A percentile compares a stretch with the other conserved stretches of the same genome.
Evolutionary conservation across 2,888 invertebrate genomes (phyloP).

Genomic region (Tinea pellionella): DNA sequence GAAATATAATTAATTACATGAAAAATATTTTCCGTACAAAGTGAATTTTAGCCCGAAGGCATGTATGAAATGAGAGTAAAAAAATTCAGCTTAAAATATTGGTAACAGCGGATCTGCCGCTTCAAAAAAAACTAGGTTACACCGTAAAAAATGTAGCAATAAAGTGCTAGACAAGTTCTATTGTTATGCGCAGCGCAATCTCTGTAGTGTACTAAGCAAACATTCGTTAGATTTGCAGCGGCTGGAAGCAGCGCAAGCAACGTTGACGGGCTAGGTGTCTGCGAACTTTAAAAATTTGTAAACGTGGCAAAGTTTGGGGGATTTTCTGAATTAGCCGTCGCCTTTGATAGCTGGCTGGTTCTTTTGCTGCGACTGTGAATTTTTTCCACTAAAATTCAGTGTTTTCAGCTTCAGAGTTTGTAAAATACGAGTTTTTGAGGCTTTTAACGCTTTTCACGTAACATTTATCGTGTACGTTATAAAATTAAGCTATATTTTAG

Average conservation of each 20-base stretch:
- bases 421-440: too few species aligned
- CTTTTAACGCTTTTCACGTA: too few species aligned
- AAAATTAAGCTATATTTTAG: too few species aligned
- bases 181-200: slow-evolving; percentile 7
- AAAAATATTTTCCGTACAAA: not conserved
- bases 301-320: not conserved
- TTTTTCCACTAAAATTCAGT: not conserved
- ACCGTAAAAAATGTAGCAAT: not conserved
- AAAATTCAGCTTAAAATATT: not conserved
- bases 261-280: not conserved
- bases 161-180: slow-evolving; percentile 5
- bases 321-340: not conserved
- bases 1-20: not conserved
- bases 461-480: too few species aligned
- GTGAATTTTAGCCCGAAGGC: not conserved
- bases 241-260: not conserved
- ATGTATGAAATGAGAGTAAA: not conserved
- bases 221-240: slow-evolving; percentile 11
- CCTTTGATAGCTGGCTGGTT: not conserved
- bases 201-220: slow-evolving; percentile 4
- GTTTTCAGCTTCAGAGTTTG: too few species aligned
- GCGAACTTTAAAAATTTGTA: not conserved
- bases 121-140: not conserved
- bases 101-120: not conserved
- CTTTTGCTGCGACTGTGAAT: not conserved